Evolutionary conservation across 2,797 vertebrate genomes (phyloP).

Genomic region (Geotrypetes seraphini): DNA sequence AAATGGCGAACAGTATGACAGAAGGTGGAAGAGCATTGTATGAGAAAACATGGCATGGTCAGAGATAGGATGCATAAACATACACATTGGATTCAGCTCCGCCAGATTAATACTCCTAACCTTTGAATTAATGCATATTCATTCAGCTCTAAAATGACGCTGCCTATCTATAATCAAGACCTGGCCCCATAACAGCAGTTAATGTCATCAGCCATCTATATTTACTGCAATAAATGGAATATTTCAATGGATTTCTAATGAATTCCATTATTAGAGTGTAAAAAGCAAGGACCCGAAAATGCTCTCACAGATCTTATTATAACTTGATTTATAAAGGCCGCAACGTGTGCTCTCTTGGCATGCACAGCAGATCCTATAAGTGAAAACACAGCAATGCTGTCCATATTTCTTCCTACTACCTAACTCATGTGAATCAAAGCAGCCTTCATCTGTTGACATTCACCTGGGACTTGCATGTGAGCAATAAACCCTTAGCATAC

Average conservation of each 20-base stretch:
- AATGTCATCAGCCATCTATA: not conserved
- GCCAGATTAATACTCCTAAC: not conserved
- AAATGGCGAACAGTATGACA: too few species aligned
- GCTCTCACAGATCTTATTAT: not conserved
- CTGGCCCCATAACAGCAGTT: not conserved
- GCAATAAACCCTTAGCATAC: not conserved
- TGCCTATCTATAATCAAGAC: slow-evolving; percentile 1
- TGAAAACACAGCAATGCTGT: fast-evolving
- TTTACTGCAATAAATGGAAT: not conserved
- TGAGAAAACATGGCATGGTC: too few species aligned
- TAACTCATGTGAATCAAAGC: not conserved
- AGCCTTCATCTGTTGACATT: not conserved
- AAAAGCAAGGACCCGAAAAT: slow-evolving; percentile 3
- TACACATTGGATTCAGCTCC: not conserved
- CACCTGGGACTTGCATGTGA: not conserved
- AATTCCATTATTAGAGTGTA: not conserved
- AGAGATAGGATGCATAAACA: too few species aligned
- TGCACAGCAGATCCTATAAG: not conserved
- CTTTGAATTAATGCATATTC: not conserved
- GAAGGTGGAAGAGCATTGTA: too few species aligned
- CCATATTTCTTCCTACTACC: not conserved
- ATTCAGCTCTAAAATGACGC: not conserved
- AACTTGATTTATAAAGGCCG: not conserved
- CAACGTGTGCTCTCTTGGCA: slow-evolving; percentile 4
- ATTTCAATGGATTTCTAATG: slow-evolving; percentile 3